phyloP scores from a whole-genome alignment of 2,797 vertebrate species.

The Limosa lapponica region DNA sequence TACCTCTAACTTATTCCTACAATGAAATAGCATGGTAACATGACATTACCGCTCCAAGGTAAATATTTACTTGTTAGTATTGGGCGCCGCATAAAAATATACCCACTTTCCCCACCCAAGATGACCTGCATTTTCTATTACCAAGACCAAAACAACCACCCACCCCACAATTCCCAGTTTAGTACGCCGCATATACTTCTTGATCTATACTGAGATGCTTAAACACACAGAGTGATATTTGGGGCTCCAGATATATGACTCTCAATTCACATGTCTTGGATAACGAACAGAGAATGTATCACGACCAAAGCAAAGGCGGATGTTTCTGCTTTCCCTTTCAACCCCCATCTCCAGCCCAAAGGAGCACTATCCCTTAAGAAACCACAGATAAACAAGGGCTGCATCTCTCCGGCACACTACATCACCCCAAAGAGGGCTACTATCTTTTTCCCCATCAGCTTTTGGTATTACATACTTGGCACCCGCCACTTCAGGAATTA shows the following conservation, averaged over 20 bases:
- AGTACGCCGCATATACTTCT: background rate
- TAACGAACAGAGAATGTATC: background rate
- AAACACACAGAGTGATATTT: background rate
- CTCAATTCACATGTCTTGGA: background rate
- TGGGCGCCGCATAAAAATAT: conserved; percentile 57
- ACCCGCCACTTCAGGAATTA: background rate
- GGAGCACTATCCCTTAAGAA: background rate
- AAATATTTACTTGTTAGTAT: conserved; percentile 68
- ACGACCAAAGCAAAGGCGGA: background rate
- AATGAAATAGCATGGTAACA: conserved; percentile 33
- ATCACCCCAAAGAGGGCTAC: background rate
- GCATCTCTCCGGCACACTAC: background rate
- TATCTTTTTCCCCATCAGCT: background rate
- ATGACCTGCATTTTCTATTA: conserved; percentile 59
- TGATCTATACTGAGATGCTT: background rate
- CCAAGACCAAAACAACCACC: conserved; percentile 59
- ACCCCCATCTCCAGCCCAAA: background rate
- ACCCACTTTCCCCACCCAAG: conserved; percentile 23
- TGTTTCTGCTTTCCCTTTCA: background rate
- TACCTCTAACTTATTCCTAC: conserved; percentile 51
- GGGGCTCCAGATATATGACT: background rate
- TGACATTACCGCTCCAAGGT: conserved; percentile 21
- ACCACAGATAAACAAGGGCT: background rate
- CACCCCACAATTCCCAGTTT: conserved; percentile 27
- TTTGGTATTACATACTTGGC: background rate